Evolutionary conservation across 2,888 invertebrate genomes (phyloP), one percentile per base, ranked within the genome.

Genomic region (Ochropleura plecta): DNA sequence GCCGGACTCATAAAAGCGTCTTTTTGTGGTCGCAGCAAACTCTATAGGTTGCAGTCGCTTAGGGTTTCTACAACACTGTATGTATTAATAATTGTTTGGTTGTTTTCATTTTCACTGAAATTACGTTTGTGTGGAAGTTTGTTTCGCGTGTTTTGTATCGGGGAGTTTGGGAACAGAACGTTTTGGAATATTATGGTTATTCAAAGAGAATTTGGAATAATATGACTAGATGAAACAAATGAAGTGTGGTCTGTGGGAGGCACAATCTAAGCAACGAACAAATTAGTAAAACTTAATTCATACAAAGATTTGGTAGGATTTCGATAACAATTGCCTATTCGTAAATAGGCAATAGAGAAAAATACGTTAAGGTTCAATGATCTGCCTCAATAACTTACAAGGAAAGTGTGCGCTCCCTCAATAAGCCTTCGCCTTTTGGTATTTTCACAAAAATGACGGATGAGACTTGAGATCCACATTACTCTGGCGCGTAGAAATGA

Each of bases 1-100:
- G 78, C 73, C 63, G 71, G 77, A 83, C 84, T 86, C 86, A 85
- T 86, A 86, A 82, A 78, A 79, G 77, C 71, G 73, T 81, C 81
- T 87, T 88, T 89, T 85, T 87, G 83, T 84, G 78, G 79, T 67
- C 59, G 59, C 49, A 40, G 46, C 59, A 16, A 70, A 73, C 51
- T 80, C 60, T 68, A 69, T 49, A 62, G 14, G 44, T 62, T 6
- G 44, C 44, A 62, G 44, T 62, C 7, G n/a, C 64, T 46, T 40
- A 60, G 42, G 49, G 51, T 80, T 76, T 79, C 73, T 68, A 78
- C 78, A 78, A 85, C 76, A 85, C 73, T 69, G 66, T 57, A 67
- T 62, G 57, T 74, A 74, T 55, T 55, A 73, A 71, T 69, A 77
- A 78, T 66, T 57, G 59, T 62, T 66, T 64, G 48, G 30, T 30